Evolutionary conservation across 1,140 invertebrate species (phyloP), one percentile per base, ranked within the genome.

Genomic region (Pseudomyrmex gracilis): DNA sequence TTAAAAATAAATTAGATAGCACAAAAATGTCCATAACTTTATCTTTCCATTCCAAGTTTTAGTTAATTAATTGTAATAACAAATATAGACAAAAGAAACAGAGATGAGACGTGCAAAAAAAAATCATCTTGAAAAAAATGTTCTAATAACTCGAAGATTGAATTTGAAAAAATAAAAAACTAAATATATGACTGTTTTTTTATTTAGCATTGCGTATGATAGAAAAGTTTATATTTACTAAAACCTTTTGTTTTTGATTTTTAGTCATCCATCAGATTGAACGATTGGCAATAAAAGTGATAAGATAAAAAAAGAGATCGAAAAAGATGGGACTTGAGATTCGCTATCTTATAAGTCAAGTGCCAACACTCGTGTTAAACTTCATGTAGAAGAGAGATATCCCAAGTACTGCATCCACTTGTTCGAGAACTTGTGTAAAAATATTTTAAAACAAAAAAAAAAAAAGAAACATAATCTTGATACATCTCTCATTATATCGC

Each of bases 321-420:
- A 73, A n/a, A 15, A 78, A 78, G 74, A 45, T 77, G 67, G 68
- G 51, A 20, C 51, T 70, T 20, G 15, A 78, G 64, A 70, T 78
- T 77, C 45, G 51, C 51, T 68, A 60, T 76, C 64, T 78, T 78
- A 78, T 12, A 7, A 2, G 13, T 78, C 76, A 70, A 78, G 76
- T 70, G 12, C 76, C 51, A 55, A 78, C 51, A 78, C 76, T 78
- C 43, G 43, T 78, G 51, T 78, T 51, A 70, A 78, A 53, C 51
- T 78, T 57, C 64, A 24, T 70, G 64, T 57, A 53, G 24, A 9
- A 57, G 57, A 78, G 24, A 70, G 64, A 78, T 70, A 70, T 7
- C 15, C 20, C 15, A 55, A 70, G 64, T 57, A 57, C 47, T 53
- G 15, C 17, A 57, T 34, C 67, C 34, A 47, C 34, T 15, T 57